phyloP scores from a whole-genome alignment of 2,797 vertebrate species.

The Galago senegalensis region DNA sequence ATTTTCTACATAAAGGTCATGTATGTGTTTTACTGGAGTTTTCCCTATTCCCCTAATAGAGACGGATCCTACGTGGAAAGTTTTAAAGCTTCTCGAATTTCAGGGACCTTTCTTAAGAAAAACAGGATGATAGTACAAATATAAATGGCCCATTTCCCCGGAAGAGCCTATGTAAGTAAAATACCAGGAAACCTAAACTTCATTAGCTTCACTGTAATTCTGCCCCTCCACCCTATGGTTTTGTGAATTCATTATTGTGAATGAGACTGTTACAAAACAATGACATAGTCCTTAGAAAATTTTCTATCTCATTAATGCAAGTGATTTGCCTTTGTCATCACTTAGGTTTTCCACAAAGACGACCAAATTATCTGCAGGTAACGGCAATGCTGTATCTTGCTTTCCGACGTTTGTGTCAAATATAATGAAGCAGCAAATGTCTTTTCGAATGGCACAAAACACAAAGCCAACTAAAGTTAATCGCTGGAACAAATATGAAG shows the following conservation, averaged over 20 bases:
- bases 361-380: not conserved
- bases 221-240: not conserved
- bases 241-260: not conserved
- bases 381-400: not conserved
- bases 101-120: not conserved
- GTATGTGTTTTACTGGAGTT: not conserved
- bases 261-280: not conserved
- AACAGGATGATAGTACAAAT: not conserved
- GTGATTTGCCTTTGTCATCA: not conserved
- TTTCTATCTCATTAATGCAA: not conserved
- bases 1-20: conserved; percentile 2
- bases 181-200: not conserved
- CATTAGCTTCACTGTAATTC: not conserved
- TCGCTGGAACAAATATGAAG: not conserved
- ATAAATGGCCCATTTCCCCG: not conserved
- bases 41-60: not conserved
- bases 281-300: not conserved
- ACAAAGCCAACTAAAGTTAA: not conserved
- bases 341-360: not conserved
- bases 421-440: not conserved
- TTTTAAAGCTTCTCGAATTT: not conserved
- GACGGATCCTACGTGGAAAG: not conserved
- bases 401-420: conserved; percentile 24
- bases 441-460: not conserved
- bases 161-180: not conserved